Evolutionary conservation across 2,797 vertebrate genomes (phyloP), one percentile per base, ranked within the genome.

Genomic region (Malacoraja senta): DNA sequence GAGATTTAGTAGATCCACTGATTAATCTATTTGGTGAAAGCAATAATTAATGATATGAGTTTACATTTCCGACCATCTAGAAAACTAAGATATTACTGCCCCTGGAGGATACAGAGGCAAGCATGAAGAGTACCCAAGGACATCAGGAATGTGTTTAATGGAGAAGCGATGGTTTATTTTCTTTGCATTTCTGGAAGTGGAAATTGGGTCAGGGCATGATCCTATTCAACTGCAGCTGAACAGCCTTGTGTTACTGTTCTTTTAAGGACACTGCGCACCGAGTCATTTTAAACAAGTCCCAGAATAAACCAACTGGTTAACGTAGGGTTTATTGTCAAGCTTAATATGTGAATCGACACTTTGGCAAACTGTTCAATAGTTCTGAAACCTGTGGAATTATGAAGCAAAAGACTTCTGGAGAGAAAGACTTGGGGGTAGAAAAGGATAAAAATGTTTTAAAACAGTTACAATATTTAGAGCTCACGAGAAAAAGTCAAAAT

Each of bases 141-240:
- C 24, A 61, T 61, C 24, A 12, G 77, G n/a, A 84, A n/a, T 61
- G n/a, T 84, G 53, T 58, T 84, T 0, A 58, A 58, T 58, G 80
- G 80, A 83, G 53, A 83, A 58, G 38, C 21, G 80, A 83, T 58
- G 44, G 81, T 6, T 84, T 84, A 84, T 61, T 84, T 61, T 84
- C 81, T 84, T 84, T 84, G 53, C 9, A 61, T 53, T 84, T 26
- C 58, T 84, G 81, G 53, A 84, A n/a, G 58, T 84, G 53, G 81
- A 84, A 26, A 84, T n/a, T 84, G 53, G 53, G 53, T 61, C 29
- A 84, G 81, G 12, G 58, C 26, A 84, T 1, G 53, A 84, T 84
- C 53, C 53, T 4, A 13, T 29, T 61, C 81, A 61, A 24, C 53
- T 29, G 13, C 26, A 83, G 38, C n/a, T 58, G 80, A 83, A 58